Evolutionary conservation across 2,888 invertebrate genomes (phyloP), one percentile per base, ranked within the genome.

Genomic region (Melieria crassipennis): DNA sequence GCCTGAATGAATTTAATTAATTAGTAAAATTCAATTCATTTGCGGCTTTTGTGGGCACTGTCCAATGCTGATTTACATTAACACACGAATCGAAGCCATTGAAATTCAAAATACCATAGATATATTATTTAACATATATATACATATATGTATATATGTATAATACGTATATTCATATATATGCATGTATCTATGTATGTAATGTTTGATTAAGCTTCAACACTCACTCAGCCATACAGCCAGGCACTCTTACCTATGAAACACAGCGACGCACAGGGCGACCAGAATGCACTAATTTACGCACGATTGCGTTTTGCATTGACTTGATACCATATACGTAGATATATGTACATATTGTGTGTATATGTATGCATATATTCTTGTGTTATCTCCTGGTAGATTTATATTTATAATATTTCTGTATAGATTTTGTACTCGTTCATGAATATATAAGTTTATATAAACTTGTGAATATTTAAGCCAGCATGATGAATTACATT

Each of bases 1-100:
- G 30, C 30, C 30, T 30, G 30, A 58, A 50, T 50, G 60, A 67
- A 60, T 60, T 67, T 47, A 60, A 67, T 67, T 67, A 67, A 67
- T 60, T 67, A 67, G 50, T 65, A 58, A 67, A 67, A 67, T 60
- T 60, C 66, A 67, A 67, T 67, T 67, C 60, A 67, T 67, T 67
- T 67, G 66, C 50, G 66, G 66, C 58, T 67, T 66, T 67, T 67
- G 66, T 67, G 66, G 58, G 58, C 7, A 57, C 30, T 30, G 30
- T 30, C 30, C 30, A 30, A 30, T 30, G 30, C 2, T 30, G 30
- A 30, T 30, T 30, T 30, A 30, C 30, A 52, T 64, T 52, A 52
- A 52, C 11, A n/a, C 11, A 47, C 47, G 16, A 30, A 58, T 13
- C 16, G 57, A 13, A 11, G n/a, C 46, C 1, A 13, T 61, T 61